phyloP scores from a whole-genome alignment of 2,888 invertebrate genomes.

The Phania funesta region DNA sequence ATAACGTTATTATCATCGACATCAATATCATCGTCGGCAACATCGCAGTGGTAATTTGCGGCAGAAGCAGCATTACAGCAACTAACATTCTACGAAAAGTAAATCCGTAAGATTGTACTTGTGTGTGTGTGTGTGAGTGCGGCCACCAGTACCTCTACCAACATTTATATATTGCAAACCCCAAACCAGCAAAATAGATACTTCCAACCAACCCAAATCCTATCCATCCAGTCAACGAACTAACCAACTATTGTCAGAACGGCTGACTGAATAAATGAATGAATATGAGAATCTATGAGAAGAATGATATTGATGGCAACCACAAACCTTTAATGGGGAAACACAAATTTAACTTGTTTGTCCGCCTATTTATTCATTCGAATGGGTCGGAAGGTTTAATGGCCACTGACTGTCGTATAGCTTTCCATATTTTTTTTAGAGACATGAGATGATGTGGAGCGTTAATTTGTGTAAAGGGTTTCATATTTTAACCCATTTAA shows the following conservation, averaged over 20 bases:
- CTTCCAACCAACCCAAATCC: slow-evolving; percentile 5
- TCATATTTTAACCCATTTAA: too few species aligned
- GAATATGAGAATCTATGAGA: slow-evolving; percentile 13
- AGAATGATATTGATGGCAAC: slow-evolving; percentile 42
- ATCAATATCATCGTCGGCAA: slow-evolving; percentile 13
- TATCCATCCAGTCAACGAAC: neutral
- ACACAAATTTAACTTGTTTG: slow-evolving; percentile 26
- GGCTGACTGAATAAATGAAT: slow-evolving; percentile 31
- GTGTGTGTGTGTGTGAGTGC: neutral
- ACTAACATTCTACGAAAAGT: neutral
- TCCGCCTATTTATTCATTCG: neutral
- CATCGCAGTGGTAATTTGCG: neutral
- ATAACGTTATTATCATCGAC: slow-evolving; percentile 6
- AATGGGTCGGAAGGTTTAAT: slow-evolving; percentile 2
- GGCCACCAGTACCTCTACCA: neutral
- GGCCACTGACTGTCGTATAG: neutral
- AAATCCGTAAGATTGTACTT: neutral
- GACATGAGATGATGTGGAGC: neutral
- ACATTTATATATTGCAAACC: slow-evolving; percentile 23
- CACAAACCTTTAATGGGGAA: slow-evolving; percentile 39
- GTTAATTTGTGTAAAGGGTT: neutral
- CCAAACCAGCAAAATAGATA: slow-evolving; percentile 28
- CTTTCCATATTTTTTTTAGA: neutral
- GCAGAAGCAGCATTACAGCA: neutral
- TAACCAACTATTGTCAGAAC: slow-evolving; percentile 5